Base-by-base conservation (phyloP, 1,140 invertebrate species). In the Diachasma alloeum region DNA sequence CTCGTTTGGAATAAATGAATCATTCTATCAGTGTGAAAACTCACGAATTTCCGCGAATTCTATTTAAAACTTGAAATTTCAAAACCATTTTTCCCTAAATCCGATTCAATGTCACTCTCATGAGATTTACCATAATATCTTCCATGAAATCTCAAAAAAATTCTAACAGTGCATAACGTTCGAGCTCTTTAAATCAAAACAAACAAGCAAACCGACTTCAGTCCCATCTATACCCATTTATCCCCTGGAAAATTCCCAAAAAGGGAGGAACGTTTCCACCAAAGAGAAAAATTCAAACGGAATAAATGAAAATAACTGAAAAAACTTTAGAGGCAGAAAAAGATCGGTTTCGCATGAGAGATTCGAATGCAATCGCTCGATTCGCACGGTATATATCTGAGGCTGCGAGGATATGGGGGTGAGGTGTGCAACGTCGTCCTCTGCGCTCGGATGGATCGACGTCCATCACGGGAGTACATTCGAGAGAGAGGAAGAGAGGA, bases 361-460 rank as follows among this genome's bases (percentile, higher is more conserved):
- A 74, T 74, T 42, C 59, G 42, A 74, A 74, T 67, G 72, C 59
- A 74, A 67, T 66, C 36, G 66, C 31, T 37, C 66, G 66, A 68
- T 68, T 68, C 66, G 66, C 66, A 68, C 66, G 66, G 66, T 68
- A 37, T 68, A 37, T 36, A 36, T 37, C 26, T 37, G 66, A 68
- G 36, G 36, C 8, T 17, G 36, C 13, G 73, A 44, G n/a, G 67
- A 63, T 69, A 70, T 42, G 73, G 39, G 59, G 70, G 37, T 70
- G 72, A 48, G 44, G 26, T 63, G 63, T 70, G 48, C 44, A 44
- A 73, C 31, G 66, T 68, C 78, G 56, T 74, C 39, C 72, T 74
- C 56, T 74, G 53, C 39, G 72, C 72, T 74, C 56, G 70, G 56
- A 79, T 79, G 74, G 74, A 79, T 79, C 74, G 74, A 74, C 78